A percentile compares a stretch with the other conserved stretches of the same genome.
phyloP scores from a whole-genome alignment of 2,113 vertebrate genomes.

The Centropristis striata region DNA sequence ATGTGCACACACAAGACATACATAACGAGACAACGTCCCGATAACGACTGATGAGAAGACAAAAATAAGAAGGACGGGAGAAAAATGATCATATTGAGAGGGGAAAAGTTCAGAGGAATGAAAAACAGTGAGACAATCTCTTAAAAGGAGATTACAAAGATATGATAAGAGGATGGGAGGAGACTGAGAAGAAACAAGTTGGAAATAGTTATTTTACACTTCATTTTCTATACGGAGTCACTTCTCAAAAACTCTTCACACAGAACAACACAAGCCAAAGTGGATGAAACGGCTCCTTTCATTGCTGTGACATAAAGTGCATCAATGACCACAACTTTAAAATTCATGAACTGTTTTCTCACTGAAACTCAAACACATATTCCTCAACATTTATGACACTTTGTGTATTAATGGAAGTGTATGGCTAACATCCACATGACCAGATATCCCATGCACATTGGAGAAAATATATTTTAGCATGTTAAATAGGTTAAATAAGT shows the following conservation, averaged over 20 bases:
- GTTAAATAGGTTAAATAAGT: no score
- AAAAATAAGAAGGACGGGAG: not conserved
- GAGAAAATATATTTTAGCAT: no score
- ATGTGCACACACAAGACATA: not conserved
- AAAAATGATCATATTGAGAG: not conserved
- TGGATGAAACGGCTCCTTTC: not conserved
- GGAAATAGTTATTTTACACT: constrained; percentile 1
- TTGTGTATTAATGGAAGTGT: no score
- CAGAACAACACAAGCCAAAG: not conserved
- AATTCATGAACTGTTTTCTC: not conserved
- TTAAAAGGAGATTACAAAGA: not conserved
- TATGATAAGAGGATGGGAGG: not conserved
- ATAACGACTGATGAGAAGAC: not conserved
- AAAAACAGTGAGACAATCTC: not conserved
- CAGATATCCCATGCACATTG: no score
- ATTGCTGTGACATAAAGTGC: not conserved
- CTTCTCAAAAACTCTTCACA: not conserved
- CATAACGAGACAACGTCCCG: not conserved
- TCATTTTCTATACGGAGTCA: not conserved
- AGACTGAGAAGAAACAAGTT: not conserved
- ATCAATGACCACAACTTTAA: not conserved
- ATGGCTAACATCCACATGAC: no score
- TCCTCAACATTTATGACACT: no score
- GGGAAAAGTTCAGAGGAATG: not conserved
- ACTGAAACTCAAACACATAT: no score